phyloP scores from a whole-genome alignment of 2,797 vertebrate genomes.

The Salarias fasciatus region DNA sequence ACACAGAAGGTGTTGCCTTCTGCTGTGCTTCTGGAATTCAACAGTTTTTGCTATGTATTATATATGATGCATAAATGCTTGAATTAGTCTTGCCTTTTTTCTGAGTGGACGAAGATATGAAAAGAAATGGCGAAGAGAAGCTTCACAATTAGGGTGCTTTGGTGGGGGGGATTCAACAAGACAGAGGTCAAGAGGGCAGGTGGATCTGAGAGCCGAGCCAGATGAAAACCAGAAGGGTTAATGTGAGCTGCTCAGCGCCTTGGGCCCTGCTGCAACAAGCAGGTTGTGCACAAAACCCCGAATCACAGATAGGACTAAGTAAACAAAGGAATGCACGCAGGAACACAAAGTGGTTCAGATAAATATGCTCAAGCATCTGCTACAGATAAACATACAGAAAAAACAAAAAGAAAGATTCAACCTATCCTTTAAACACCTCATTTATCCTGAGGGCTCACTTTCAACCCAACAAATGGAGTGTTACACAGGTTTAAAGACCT shows the following conservation, averaged over 20 bases:
- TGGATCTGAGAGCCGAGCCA: slow-evolving; percentile 23
- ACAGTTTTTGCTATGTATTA: too few species aligned
- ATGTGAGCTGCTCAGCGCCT: slow-evolving; percentile 36
- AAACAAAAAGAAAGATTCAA: slow-evolving; percentile 2
- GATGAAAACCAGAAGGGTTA: slow-evolving; percentile 57
- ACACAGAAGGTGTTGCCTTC: slow-evolving; percentile 13
- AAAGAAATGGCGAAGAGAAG: too few species aligned
- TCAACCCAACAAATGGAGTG: too few species aligned
- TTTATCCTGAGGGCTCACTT: not conserved
- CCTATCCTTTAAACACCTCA: not conserved
- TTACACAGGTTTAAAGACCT: too few species aligned
- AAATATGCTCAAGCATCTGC: not conserved
- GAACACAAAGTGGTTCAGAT: slow-evolving; percentile 7
- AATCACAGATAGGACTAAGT: slow-evolving; percentile 6
- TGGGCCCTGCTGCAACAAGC: slow-evolving; percentile 12
- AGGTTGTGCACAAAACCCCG: not conserved
- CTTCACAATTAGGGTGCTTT: too few species aligned
- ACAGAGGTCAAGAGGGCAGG: slow-evolving; percentile 27
- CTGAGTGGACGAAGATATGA: too few species aligned
- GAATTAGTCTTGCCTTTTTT: not conserved
- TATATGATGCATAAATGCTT: too few species aligned
- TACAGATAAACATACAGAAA: not conserved
- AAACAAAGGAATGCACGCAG: slow-evolving; percentile 16
- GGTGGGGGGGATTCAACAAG: slow-evolving; percentile 10
- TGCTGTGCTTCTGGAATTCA: too few species aligned